These are phyloP conservation scores for Gambusia holbrooki DNA, from an alignment of 2,113 vertebrate genomes.

Conservation along the genomic window DNA sequence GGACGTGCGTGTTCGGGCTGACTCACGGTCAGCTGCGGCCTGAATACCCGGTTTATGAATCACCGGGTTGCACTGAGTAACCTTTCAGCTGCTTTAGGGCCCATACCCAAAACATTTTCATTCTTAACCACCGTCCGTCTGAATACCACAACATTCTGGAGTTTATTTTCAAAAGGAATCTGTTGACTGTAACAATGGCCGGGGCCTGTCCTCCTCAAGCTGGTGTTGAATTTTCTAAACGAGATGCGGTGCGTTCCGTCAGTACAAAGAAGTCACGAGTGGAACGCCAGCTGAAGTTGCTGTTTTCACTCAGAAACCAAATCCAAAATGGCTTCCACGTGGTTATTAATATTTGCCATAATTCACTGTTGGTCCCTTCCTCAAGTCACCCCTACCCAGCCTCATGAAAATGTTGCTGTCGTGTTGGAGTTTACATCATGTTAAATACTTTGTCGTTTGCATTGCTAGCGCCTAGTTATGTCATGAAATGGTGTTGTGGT, in stretches of 20 bases:
- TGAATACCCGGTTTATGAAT: constrained; percentile 59
- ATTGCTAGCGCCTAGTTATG: neutral
- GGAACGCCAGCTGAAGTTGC: neutral
- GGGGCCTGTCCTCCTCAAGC: neutral
- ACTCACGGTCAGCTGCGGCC: constrained; percentile 61
- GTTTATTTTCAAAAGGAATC: constrained; percentile 13
- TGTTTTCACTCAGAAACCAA: neutral
- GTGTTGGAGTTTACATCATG: too few relatives aligned
- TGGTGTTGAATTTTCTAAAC: neutral
- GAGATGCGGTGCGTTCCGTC: neutral
- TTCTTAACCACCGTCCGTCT: constrained; percentile 15
- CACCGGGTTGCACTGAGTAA: constrained; percentile 59
- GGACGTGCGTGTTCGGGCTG: constrained; percentile 24
- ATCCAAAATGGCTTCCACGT: neutral
- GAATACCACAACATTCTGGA: neutral
- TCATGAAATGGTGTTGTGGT: too few relatives aligned
- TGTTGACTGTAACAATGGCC: constrained; percentile 1
- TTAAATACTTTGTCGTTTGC: neutral
- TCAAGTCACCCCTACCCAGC: neutral
- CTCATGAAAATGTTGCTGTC: neutral
- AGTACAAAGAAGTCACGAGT: too few relatives aligned
- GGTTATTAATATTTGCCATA: neutral
- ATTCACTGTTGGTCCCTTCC: too few relatives aligned
- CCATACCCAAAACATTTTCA: constrained; percentile 12
- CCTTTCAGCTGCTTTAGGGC: constrained; percentile 47